Evolutionary conservation across 2,797 vertebrate genomes (phyloP).

Genomic region (Characodon lateralis): DNA sequence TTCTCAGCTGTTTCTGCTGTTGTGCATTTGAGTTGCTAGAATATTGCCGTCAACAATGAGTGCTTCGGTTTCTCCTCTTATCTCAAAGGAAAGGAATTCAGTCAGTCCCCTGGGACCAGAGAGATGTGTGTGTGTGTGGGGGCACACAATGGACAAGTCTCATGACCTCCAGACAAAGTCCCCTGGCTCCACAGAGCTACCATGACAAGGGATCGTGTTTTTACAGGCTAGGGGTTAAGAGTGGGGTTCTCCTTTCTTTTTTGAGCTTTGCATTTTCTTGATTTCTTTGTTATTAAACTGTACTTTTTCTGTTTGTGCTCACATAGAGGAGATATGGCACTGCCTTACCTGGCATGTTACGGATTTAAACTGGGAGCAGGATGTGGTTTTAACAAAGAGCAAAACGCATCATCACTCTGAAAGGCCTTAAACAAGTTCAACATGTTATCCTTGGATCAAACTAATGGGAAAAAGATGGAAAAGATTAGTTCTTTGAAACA

Average conservation of each 20-base stretch:
- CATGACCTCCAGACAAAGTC: conserved; percentile 73
- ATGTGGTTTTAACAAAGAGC: conserved; percentile 66
- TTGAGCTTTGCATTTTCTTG: conserved; percentile 15
- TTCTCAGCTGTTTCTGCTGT: conserved; percentile 51
- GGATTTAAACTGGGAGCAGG: conserved; percentile 70
- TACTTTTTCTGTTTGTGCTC: conserved; percentile 35
- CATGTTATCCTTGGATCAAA: conserved; percentile 65
- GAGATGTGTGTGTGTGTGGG: conserved; percentile 39
- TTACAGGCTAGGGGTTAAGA: conserved; percentile 38
- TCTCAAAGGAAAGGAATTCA: conserved; percentile 82
- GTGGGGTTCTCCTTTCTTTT: conserved; percentile 13
- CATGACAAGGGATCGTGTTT: conserved; percentile 62
- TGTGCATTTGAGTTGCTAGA: conserved; percentile 69
- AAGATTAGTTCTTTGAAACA: conserved; percentile 55
- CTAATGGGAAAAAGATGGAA: conserved; percentile 62
- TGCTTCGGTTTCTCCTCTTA: conserved; percentile 73
- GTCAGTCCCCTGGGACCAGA: conserved; percentile 59
- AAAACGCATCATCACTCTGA: conserved; percentile 55
- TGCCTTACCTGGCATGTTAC: conserved; percentile 53
- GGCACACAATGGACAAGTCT: conserved; percentile 73
- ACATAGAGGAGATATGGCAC: conserved; percentile 47
- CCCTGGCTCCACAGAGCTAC: conserved; percentile 52
- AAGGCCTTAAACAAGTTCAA: conserved; percentile 72
- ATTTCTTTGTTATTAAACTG: conserved; percentile 29
- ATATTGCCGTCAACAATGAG: conserved; percentile 74